Evolutionary conservation across 2,113 vertebrate genomes (phyloP).

Genomic region (Bubo scandiacus): DNA sequence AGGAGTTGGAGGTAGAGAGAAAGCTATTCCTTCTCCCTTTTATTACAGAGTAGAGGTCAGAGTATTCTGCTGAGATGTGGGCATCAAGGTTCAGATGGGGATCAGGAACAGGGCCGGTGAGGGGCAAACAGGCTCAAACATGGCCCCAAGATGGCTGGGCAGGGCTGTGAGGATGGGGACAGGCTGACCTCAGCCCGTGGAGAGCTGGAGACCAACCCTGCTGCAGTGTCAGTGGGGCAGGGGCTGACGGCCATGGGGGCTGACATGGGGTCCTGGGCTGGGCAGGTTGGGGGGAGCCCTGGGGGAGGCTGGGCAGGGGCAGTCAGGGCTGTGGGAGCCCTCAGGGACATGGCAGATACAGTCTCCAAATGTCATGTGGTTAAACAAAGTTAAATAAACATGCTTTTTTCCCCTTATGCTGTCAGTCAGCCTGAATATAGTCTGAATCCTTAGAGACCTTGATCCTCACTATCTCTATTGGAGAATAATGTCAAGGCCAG

Average conservation of each 20-base stretch:
- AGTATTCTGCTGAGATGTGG: neutral
- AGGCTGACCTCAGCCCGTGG: neutral
- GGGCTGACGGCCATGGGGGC: accelerated
- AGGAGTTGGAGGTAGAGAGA: neutral
- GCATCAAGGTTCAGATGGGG: neutral
- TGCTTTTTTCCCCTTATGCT: neutral
- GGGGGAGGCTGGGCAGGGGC: neutral
- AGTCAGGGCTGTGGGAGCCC: neutral
- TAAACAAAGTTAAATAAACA: neutral
- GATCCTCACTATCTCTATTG: neutral
- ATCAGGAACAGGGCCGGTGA: neutral
- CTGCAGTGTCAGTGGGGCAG: accelerated
- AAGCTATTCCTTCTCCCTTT: neutral
- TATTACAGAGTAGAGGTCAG: neutral
- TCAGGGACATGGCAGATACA: neutral
- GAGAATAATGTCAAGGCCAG: neutral
- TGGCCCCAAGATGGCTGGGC: neutral
- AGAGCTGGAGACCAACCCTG: neutral
- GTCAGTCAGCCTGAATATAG: neutral
- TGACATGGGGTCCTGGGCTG: neutral
- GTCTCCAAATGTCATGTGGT: neutral
- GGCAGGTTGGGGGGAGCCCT: neutral
- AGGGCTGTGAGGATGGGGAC: accelerated
- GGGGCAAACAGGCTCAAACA: neutral
- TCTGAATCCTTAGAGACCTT: neutral